A percentile compares a stretch with the other conserved stretches of the same genome.
Conservation (phyloP, 2,113 vertebrate genomes). For the Danionella cerebrum region DNA sequence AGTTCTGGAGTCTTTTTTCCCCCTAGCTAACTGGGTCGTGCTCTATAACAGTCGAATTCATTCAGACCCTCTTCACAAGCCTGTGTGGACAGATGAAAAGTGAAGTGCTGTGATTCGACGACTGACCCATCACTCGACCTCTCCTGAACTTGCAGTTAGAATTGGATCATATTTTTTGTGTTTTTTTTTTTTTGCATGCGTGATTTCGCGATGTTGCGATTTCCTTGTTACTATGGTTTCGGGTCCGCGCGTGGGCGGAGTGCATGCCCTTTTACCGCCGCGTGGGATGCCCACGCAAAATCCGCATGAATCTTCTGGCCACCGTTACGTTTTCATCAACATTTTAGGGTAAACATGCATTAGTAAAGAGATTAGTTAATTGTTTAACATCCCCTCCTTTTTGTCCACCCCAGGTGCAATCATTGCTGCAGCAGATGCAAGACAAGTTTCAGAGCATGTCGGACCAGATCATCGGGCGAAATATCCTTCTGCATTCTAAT, state of each 20-base stretch:
- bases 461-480: conserved; percentile 96
- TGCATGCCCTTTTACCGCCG: conserved; percentile 11
- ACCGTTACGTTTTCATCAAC: background rate
- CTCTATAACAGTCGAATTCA: background rate
- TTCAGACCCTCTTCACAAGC: background rate
- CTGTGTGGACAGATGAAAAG: background rate
- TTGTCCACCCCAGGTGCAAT: conserved; percentile 77
- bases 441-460: conserved; percentile 99
- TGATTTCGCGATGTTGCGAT: background rate
- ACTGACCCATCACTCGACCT: background rate
- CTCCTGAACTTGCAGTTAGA: background rate
- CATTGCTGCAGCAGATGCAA: conserved; percentile 95
- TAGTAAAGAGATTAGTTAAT: background rate
- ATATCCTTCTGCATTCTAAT: conserved; percentile 88
- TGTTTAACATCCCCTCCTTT: background rate
- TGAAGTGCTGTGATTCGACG: background rate
- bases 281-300: conserved; percentile 8
- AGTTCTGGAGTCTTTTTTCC: conserved; percentile 40
- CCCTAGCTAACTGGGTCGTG: background rate
- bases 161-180: too few species aligned
- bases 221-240: conserved; percentile 28
- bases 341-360: background rate
- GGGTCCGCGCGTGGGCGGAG: conserved; percentile 8
- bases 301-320: background rate
- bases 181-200: background rate